Conservation (phyloP, 2,113 vertebrate species). For the Aspidoscelis tigris region DNA sequence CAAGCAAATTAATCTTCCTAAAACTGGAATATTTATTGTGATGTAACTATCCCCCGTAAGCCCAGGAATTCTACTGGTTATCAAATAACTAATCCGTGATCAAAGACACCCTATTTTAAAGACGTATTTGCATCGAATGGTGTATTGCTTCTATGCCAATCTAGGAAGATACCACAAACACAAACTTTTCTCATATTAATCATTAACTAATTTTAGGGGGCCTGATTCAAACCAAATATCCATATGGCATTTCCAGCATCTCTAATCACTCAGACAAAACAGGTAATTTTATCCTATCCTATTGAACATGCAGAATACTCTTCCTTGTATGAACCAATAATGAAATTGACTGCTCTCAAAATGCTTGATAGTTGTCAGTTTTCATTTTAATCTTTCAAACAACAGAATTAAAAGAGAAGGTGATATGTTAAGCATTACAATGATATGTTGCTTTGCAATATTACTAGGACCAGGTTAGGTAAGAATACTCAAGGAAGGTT, state of each 20-base stretch:
- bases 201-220: conserved; percentile 1
- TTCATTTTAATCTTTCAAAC: conserved; percentile 1
- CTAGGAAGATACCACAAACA: conserved; percentile 28
- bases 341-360: conserved; percentile 65
- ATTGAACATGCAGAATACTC: conserved; percentile 57
- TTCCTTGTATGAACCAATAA: conserved; percentile 48
- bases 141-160: conserved; percentile 59
- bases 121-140: not conserved
- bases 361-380: conserved; percentile 49
- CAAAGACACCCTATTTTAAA: conserved; percentile 2
- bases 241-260: conserved; percentile 60
- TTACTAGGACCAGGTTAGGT: not conserved
- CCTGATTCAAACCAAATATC: conserved; percentile 15
- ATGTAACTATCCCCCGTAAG: conserved; percentile 15
- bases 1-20: not conserved
- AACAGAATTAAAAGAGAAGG: not conserved
- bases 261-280: conserved; percentile 53
- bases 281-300: conserved; percentile 63
- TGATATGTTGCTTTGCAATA: not conserved
- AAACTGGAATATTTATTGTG: conserved; percentile 6
- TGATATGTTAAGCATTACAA: not conserved
- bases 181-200: not conserved
- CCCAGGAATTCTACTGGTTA: conserved; percentile 62
- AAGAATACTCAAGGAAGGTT: not conserved
- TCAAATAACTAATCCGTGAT: conserved; percentile 53